These are phyloP conservation scores for Caenorhabditis brenneri DNA, from an alignment of 1,140 invertebrate species.

Conservation along the genomic window DNA sequence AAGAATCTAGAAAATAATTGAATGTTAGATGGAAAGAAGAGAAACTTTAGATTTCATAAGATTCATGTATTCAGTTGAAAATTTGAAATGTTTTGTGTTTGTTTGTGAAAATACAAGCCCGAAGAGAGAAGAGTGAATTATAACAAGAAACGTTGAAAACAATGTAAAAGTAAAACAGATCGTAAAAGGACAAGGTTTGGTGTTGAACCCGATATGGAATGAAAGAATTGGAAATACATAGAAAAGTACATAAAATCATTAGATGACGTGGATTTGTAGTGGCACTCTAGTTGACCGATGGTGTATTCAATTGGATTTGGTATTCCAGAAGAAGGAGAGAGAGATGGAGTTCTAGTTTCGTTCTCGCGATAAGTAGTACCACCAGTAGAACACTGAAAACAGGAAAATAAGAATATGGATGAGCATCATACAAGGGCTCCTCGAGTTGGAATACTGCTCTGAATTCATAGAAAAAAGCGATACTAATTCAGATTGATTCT, in stretches of 20 bases:
- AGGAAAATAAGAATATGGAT: too few relatives aligned
- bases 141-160: neutral
- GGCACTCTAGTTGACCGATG: neutral
- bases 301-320: neutral
- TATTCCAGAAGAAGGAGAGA: too few relatives aligned
- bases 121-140: neutral
- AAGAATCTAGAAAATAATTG: too few relatives aligned
- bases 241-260: constrained; percentile 27
- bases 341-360: neutral
- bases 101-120: neutral
- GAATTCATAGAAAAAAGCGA: too few relatives aligned
- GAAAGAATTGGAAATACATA: constrained; percentile 6
- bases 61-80: constrained; percentile 3
- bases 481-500: too few relatives aligned
- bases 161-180: constrained; percentile 14
- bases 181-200: neutral
- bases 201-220: neutral
- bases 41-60: neutral
- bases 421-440: too few relatives aligned
- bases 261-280: neutral
- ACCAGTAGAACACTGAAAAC: constrained; percentile 68
- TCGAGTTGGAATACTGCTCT: too few relatives aligned
- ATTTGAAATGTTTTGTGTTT: constrained; percentile 32
- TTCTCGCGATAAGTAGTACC: constrained; percentile 65
- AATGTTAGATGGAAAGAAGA: neutral